A percentile compares a stretch with the other conserved stretches of the same genome.
Conservation (phyloP, 2,797 vertebrate genomes). For the Dryobates pubescens region DNA sequence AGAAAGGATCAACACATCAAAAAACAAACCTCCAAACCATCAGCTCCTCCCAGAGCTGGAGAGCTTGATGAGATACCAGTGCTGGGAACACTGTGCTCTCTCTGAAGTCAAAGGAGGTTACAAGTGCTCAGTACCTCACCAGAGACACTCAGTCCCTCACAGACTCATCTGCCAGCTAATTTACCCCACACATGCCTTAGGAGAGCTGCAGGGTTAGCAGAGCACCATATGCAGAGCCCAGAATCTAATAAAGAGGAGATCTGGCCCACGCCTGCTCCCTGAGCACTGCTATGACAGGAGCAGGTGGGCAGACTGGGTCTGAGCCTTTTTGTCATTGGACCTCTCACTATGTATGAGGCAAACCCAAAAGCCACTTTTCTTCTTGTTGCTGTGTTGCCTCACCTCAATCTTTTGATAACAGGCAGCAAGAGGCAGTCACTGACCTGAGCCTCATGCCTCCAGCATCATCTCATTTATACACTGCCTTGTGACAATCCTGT, state of each 20-base stretch:
- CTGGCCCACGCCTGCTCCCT: not conserved
- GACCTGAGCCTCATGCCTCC: constrained; percentile 1
- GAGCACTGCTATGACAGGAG: not conserved
- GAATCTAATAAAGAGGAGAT: not conserved
- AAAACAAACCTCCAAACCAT: not conserved
- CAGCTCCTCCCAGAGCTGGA: not conserved
- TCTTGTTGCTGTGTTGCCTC: not conserved
- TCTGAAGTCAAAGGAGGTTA: not conserved
- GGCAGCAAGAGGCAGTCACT: not conserved
- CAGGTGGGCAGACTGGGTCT: not conserved
- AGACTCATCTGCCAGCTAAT: not conserved
- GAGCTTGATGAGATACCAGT: not conserved
- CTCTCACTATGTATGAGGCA: not conserved
- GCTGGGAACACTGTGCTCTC: not conserved
- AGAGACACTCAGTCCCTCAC: not conserved
- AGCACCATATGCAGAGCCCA: not conserved
- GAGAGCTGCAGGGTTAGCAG: not conserved
- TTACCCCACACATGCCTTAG: not conserved
- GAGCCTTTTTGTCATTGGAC: not conserved
- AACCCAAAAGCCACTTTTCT: constrained; percentile 8
- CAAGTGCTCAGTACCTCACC: not conserved
- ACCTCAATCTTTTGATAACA: constrained; percentile 34
- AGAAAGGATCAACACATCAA: too few relatives aligned
- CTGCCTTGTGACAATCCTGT: constrained; percentile 13
- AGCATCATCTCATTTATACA: constrained; percentile 43